phyloP scores from a whole-genome alignment of 2,888 invertebrate genomes.

The Matsumyia berberina region DNA sequence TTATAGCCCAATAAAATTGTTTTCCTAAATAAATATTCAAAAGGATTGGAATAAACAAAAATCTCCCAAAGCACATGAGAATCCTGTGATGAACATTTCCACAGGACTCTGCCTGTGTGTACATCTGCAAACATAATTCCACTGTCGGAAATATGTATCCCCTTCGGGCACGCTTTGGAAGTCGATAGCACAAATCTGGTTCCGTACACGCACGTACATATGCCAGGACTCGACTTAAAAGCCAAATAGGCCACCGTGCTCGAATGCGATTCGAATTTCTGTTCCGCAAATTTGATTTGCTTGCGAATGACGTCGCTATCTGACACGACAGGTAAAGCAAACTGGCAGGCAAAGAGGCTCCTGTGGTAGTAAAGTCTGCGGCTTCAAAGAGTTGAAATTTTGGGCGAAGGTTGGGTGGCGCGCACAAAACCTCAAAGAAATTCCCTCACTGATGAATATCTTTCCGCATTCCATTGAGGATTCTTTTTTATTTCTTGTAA shows the following conservation, averaged over 20 bases:
- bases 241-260: not conserved
- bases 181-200: slow-evolving; percentile 32
- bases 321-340: slow-evolving; percentile 1
- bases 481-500: not conserved
- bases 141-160: not conserved
- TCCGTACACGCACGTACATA: not conserved
- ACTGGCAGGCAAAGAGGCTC: no score
- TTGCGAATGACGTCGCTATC: not conserved
- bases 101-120: not conserved
- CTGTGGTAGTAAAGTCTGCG: slow-evolving; percentile 29
- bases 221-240: slow-evolving; percentile 21
- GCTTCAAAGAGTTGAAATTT: slow-evolving; percentile 5
- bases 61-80: slow-evolving; percentile 11
- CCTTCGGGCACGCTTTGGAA: slow-evolving; percentile 14
- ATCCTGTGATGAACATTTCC: slow-evolving; percentile 38
- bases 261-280: slow-evolving; percentile 5
- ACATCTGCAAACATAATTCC: slow-evolving; percentile 13
- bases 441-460: not conserved
- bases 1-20: slow-evolving; percentile 36
- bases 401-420: slow-evolving; percentile 8
- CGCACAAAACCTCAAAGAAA: slow-evolving; percentile 12
- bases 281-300: slow-evolving; percentile 38
- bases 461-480: slow-evolving; percentile 29
- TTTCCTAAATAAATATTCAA: slow-evolving; percentile 35
- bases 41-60: slow-evolving; percentile 7